A percentile compares a stretch with the other conserved stretches of the same genome.
Evolutionary conservation across 2,888 invertebrate species (phyloP).

Genomic region (Parelbella ahira): DNA sequence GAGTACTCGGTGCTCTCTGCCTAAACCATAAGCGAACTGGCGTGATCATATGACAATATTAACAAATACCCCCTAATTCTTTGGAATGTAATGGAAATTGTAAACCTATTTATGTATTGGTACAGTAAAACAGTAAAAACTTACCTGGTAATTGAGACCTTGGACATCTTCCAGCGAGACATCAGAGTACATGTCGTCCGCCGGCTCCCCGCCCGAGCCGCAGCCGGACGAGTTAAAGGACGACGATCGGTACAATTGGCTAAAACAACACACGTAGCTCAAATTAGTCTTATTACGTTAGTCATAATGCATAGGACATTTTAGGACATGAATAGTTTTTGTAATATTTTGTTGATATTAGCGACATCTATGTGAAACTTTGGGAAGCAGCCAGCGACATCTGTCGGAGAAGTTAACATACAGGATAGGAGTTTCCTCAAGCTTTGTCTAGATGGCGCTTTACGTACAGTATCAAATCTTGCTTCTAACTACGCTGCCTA

Average conservation of each 20-base stretch:
- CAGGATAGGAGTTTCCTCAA: constrained; percentile 20
- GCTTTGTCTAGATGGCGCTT: constrained; percentile 50
- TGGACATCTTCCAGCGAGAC: constrained; percentile 94
- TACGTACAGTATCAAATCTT: too few relatives aligned
- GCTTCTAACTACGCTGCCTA: too few relatives aligned
- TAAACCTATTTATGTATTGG: too few relatives aligned
- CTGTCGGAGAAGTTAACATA: constrained; percentile 30
- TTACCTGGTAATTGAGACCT: constrained; percentile 95
- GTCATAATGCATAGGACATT: constrained; percentile 30
- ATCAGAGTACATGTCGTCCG: constrained; percentile 97
- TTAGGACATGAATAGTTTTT: constrained; percentile 24
- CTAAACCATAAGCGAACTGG: too few relatives aligned
- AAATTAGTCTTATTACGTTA: constrained; percentile 22
- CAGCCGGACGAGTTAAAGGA: constrained; percentile 96
- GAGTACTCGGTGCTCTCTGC: too few relatives aligned
- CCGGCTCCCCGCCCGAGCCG: constrained; percentile 94
- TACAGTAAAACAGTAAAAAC: too few relatives aligned
- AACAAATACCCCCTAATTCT: too few relatives aligned
- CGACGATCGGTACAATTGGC: constrained; percentile 94
- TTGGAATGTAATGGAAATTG: too few relatives aligned
- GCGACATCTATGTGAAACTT: constrained; percentile 11
- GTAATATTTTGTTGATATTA: constrained; percentile 23
- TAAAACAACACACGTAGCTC: constrained; percentile 64
- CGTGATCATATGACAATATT: too few relatives aligned
- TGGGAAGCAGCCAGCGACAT: constrained; percentile 38